phyloP scores from a whole-genome alignment of 2,888 invertebrate genomes.

The Diadegma fenestrale region DNA sequence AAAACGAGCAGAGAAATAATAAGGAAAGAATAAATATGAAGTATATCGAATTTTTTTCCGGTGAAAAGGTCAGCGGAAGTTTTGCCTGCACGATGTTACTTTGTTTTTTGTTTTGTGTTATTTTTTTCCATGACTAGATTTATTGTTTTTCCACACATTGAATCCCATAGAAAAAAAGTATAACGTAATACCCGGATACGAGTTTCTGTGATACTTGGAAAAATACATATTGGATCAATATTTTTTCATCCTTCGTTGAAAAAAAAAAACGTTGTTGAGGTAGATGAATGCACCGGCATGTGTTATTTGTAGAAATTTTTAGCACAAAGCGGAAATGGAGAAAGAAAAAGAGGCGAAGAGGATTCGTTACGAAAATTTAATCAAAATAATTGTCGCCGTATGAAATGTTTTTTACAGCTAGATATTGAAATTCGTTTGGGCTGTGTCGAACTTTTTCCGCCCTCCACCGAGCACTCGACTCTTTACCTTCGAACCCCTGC shows the following conservation, averaged over 20 bases:
- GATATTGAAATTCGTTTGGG: background rate
- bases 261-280: background rate
- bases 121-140: background rate
- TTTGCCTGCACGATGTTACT: background rate
- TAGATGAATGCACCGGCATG: background rate
- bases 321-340: background rate
- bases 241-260: background rate
- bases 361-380: background rate
- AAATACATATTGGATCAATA: background rate
- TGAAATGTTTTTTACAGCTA: background rate
- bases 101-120: too few relatives aligned
- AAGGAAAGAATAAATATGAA: background rate
- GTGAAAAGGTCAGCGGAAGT: background rate
- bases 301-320: background rate
- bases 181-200: background rate
- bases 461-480: background rate
- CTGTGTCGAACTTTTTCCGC: background rate
- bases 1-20: background rate
- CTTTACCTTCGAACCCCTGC: conserved; percentile 39
- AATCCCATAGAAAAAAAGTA: background rate
- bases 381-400: conserved; percentile 6
- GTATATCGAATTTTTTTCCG: background rate
- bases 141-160: background rate
- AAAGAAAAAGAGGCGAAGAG: background rate
- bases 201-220: background rate